Percentiles rank a stretch among this genome's conserved stretches.
phyloP scores from a whole-genome alignment of 2,113 vertebrate species.

The Acanthochromis polyacanthus region DNA sequence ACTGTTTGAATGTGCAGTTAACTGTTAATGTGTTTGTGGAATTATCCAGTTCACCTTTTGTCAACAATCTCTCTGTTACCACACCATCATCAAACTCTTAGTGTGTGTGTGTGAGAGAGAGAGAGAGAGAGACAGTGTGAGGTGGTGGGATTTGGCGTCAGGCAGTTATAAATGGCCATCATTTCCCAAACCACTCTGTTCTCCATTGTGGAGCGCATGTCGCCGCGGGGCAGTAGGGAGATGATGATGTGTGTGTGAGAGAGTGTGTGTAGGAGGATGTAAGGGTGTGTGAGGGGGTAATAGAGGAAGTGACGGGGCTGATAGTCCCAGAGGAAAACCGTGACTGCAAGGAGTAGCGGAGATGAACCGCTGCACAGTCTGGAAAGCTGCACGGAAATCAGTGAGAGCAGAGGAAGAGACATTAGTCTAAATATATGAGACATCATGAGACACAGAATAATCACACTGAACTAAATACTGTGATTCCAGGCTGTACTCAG shows the following conservation, averaged over 20 bases:
- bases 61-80: conserved; percentile 35
- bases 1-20: conserved; percentile 89
- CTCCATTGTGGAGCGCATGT: conserved; percentile 82
- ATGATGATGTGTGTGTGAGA: conserved; percentile 72
- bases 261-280: conserved; percentile 71
- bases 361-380: conserved; percentile 33
- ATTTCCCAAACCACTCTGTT: conserved; percentile 85
- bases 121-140: conserved; percentile 62
- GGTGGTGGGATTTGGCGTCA: conserved; percentile 75
- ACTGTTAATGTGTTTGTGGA: conserved; percentile 90
- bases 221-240: conserved; percentile 69
- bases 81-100: conserved; percentile 35
- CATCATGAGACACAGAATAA: not conserved
- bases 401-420: conserved; percentile 26
- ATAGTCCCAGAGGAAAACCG: conserved; percentile 65
- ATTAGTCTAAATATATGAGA: conserved; percentile 5
- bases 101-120: conserved; percentile 3
- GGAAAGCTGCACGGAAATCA: conserved; percentile 45
- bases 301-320: conserved; percentile 72
- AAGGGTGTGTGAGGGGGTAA: conserved; percentile 72
- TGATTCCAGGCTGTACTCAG: not conserved
- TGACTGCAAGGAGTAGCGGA: conserved; percentile 50
- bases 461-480: not conserved
- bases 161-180: conserved; percentile 88
- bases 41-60: conserved; percentile 85